A percentile compares a stretch with the other conserved stretches of the same genome.
These are phyloP conservation scores for Venturia canescens DNA, from an alignment of 1,140 invertebrate genomes.

Conservation along the genomic window DNA sequence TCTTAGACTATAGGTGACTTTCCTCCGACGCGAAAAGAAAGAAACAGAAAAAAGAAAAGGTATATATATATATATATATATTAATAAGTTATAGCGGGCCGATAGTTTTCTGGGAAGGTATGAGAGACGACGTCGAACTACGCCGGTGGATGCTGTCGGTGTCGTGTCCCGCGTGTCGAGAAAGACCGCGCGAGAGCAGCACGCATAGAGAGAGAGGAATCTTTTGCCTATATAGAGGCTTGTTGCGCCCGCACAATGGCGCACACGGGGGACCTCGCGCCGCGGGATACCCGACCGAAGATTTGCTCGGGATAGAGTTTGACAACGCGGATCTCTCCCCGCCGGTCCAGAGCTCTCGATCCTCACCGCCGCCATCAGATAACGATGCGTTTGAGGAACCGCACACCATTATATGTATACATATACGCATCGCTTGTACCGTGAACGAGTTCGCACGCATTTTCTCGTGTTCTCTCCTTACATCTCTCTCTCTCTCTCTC, in stretches of 20 bases:
- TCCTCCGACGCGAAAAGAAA: constrained; percentile 45
- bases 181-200: constrained; percentile 18
- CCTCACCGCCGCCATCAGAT: constrained; percentile 71
- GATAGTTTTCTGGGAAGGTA: constrained; percentile 72
- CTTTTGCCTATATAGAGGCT: constrained; percentile 22
- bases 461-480: constrained; percentile 55
- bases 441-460: constrained; percentile 68
- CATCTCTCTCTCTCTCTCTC: constrained; percentile 24
- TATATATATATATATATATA: constrained; percentile 60
- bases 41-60: constrained; percentile 47
- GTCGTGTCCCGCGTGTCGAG: constrained; percentile 25
- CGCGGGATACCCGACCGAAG: constrained; percentile 67
- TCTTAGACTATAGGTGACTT: constrained; percentile 31
- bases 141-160: constrained; percentile 30
- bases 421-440: constrained; percentile 27
- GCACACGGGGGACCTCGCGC: constrained; percentile 60
- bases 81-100: constrained; percentile 75
- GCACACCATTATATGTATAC: constrained; percentile 25
- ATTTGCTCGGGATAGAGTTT: constrained; percentile 74
- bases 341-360: constrained; percentile 41
- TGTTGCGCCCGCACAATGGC: constrained; percentile 66
- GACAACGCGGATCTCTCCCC: constrained; percentile 72
- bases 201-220: constrained; percentile 42
- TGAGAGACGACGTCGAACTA: constrained; percentile 52
- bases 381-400: constrained; percentile 72